Base-by-base conservation (phyloP, 2,797 vertebrate species). In the Hozukius guyotensis region DNA sequence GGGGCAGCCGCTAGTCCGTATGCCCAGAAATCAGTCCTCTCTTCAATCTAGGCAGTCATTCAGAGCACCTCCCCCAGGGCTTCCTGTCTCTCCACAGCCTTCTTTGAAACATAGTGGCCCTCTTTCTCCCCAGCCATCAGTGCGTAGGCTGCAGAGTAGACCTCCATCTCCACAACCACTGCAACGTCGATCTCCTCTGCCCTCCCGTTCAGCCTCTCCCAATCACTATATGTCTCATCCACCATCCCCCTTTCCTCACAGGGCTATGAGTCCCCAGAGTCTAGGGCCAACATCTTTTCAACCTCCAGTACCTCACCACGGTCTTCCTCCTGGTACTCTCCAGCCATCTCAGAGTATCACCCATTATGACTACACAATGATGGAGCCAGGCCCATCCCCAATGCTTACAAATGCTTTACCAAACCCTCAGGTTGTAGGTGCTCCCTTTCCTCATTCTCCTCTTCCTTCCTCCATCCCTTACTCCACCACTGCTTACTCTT, bases 1-100 rank as follows among this genome's bases (percentile, higher is more conserved):
- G 85, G 95, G 96, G 14, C 97, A 96, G 72, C 96, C 97, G 3
- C 91, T 97, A 2, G 95, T 96, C 0, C 93, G 95, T 12, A 94
- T 96, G 91, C 87, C 95, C 14, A 93, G 95, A 73, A 93, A 79
- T 24, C 91, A 95, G 10, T 74, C 94, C 0, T 75, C 94, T 4
- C 55, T 94, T 87, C 89, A 90, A 24, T 90, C 91, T 53, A 93
- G 95, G 75, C 94, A 96, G 70, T 95, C 96, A 77, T 85, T 96
- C 73, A 94, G 93, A 90, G 89, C 76, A 70, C 84, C 92, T 70
- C 86, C 87, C 14, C 67, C 52, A 57, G 20, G 49, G 13, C 90
- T 88, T 14, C 90, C 89, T 27, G 64, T 87, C 6, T 92, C 94
- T n/a, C 90, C 91, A 72, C 94, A 96, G 55, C 89, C 75, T 24